Percentiles rank a stretch among this genome's conserved stretches.
Conservation (phyloP, 2,888 invertebrate genomes). For the Brachypterus glaber region DNA sequence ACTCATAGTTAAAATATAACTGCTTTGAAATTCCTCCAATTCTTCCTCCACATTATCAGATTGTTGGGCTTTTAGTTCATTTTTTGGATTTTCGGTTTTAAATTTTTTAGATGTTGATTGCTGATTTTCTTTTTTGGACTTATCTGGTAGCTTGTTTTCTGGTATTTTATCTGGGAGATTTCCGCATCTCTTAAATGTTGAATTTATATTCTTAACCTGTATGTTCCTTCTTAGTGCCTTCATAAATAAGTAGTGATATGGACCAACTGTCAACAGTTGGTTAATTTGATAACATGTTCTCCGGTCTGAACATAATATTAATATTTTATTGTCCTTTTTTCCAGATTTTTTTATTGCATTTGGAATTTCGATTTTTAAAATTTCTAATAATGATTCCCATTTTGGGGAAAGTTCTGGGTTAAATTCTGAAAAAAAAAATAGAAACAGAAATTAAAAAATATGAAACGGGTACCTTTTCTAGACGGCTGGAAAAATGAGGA, state of each 20-base stretch:
- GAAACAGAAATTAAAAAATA: slow-evolving; percentile 3
- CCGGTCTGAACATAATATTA: slow-evolving; percentile 77
- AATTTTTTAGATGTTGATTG: slow-evolving; percentile 11
- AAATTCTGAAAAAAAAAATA: slow-evolving; percentile 48
- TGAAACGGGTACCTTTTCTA: too few relatives aligned
- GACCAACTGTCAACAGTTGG: slow-evolving; percentile 52
- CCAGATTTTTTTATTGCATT: slow-evolving; percentile 51
- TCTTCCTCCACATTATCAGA: slow-evolving; percentile 37
- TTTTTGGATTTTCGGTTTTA: slow-evolving; percentile 25
- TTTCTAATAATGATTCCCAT: slow-evolving; percentile 76
- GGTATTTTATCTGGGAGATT: too few relatives aligned
- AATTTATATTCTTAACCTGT: slow-evolving; percentile 48
- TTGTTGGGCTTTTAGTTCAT: slow-evolving; percentile 18
- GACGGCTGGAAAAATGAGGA: too few relatives aligned
- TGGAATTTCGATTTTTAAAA: slow-evolving; percentile 73
- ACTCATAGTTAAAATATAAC: slow-evolving; percentile 62
- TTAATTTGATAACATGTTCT: slow-evolving; percentile 75
- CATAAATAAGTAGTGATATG: slow-evolving; percentile 53
- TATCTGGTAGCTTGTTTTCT: slow-evolving; percentile 22
- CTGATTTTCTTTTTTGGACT: slow-evolving; percentile 26
- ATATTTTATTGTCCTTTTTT: slow-evolving; percentile 53
- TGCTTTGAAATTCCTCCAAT: slow-evolving; percentile 46
- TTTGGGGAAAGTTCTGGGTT: slow-evolving; percentile 81
- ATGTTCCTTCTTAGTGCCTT: slow-evolving; percentile 52
- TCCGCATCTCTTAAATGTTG: slow-evolving; percentile 39